A percentile compares a stretch with the other conserved stretches of the same genome.
These are phyloP conservation scores for Calidris pugnax DNA, from an alignment of 2,113 vertebrate genomes.

Conservation along the genomic window DNA sequence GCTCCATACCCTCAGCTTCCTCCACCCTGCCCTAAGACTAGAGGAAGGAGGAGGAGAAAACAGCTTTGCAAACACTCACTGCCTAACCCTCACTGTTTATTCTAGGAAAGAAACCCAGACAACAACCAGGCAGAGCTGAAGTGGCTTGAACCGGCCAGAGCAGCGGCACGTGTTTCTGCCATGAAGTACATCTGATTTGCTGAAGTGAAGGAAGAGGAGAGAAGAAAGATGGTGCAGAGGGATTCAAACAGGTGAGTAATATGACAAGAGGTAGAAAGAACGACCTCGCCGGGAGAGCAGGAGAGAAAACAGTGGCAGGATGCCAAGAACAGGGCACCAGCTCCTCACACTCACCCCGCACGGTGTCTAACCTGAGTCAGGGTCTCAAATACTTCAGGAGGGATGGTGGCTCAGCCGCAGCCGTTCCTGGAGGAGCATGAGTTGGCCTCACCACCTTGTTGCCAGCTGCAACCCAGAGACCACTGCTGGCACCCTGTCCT, in stretches of 20 bases:
- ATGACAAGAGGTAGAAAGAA: not conserved
- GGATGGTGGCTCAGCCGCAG: not conserved
- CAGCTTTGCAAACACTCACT: not conserved
- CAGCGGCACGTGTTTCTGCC: not conserved
- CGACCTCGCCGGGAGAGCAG: not conserved
- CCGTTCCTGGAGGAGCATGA: accelerated
- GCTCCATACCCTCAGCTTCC: not conserved
- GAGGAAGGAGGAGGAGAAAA: not conserved
- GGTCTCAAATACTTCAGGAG: not conserved
- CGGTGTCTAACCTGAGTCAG: not conserved
- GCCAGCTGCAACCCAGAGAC: not conserved
- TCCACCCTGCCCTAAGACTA: not conserved
- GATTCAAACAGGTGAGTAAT: not conserved
- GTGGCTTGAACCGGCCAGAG: not conserved
- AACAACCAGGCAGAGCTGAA: not conserved
- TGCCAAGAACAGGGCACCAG: not conserved
- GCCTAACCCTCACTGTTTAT: not conserved
- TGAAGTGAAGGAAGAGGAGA: not conserved
- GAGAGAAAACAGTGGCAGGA: not conserved
- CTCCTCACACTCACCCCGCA: not conserved
- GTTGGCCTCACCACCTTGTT: not conserved
- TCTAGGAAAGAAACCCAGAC: not conserved
- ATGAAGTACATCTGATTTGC: not conserved
- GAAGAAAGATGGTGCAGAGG: not conserved
- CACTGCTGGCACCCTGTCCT: not conserved